phyloP scores from a whole-genome alignment of 2,888 invertebrate species.

The Lepidocyrtoides sp. region DNA sequence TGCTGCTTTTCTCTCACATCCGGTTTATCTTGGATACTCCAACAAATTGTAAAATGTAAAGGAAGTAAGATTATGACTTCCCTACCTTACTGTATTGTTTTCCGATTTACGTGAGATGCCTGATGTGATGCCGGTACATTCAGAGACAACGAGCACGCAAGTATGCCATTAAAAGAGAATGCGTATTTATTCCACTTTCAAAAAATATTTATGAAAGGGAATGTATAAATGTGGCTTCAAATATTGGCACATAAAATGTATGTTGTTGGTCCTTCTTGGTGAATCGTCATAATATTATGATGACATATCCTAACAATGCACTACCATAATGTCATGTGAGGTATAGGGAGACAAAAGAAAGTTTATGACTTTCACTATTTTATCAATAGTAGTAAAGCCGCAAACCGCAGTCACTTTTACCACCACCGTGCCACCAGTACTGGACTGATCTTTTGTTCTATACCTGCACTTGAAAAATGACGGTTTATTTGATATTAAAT shows the following conservation, averaged over 20 bases:
- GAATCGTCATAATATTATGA: not conserved
- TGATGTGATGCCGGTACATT: no score
- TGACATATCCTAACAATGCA: conserved; percentile 1
- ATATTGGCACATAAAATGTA: no score
- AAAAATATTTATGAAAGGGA: not conserved
- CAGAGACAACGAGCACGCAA: no score
- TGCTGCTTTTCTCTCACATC: conserved; percentile 10
- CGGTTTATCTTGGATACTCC: conserved; percentile 27
- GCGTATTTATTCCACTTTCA: not conserved
- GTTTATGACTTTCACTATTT: not conserved
- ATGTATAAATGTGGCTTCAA: no score
- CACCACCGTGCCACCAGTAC: not conserved
- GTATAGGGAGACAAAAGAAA: not conserved
- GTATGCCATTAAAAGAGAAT: no score
- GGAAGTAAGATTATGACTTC: not conserved
- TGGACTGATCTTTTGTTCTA: not conserved
- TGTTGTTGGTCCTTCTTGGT: not conserved
- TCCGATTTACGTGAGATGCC: no score
- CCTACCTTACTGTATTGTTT: not conserved
- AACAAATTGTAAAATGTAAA: conserved; percentile 32
- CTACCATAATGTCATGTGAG: not conserved
- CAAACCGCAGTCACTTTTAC: conserved; percentile 22
- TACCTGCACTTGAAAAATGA: conserved; percentile 9
- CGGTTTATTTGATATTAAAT: conserved; percentile 50
- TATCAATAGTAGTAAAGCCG: not conserved